These are phyloP conservation scores for Capitella teleta DNA, from an alignment of 1,140 invertebrate genomes.

Conservation along the genomic window DNA sequence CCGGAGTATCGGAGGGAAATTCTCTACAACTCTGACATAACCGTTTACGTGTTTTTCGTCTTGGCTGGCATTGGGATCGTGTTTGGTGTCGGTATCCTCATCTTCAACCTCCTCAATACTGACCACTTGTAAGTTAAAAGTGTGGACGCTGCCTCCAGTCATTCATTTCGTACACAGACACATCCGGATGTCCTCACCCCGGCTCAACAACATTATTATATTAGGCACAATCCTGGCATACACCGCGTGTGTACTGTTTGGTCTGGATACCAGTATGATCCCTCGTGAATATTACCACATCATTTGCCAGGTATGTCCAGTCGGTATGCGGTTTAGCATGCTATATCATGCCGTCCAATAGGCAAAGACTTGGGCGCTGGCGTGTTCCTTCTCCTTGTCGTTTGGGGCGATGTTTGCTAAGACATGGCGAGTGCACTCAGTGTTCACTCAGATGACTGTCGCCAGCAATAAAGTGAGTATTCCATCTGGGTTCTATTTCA, in stretches of 20 bases:
- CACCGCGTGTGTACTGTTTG: conserved; percentile 70
- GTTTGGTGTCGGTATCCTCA: conserved; percentile 75
- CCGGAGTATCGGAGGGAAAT: too few species aligned
- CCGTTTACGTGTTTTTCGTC: conserved; percentile 59
- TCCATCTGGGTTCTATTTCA: not conserved
- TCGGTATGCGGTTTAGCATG: too few species aligned
- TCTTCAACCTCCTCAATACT: conserved; percentile 62
- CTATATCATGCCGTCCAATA: not conserved
- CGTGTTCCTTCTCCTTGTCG: conserved; percentile 86
- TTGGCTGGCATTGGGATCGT: conserved; percentile 81
- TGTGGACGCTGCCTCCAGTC: too few species aligned
- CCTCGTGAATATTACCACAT: not conserved
- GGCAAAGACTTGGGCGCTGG: too few species aligned
- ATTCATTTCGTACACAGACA: conserved; percentile 65
- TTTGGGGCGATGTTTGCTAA: conserved; percentile 99
- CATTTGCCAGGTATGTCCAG: not conserved
- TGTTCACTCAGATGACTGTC: conserved; percentile 63
- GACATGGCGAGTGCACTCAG: conserved; percentile 94
- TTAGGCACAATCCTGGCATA: conserved; percentile 92
- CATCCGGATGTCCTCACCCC: conserved; percentile 97
- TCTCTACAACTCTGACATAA: not conserved
- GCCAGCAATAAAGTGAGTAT: not conserved
- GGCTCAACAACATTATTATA: conserved; percentile 94
- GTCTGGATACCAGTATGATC: conserved; percentile 45
- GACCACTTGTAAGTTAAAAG: not conserved